Evolutionary conservation across 2,113 vertebrate genomes (phyloP).

Genomic region (Callopanchax toddi): DNA sequence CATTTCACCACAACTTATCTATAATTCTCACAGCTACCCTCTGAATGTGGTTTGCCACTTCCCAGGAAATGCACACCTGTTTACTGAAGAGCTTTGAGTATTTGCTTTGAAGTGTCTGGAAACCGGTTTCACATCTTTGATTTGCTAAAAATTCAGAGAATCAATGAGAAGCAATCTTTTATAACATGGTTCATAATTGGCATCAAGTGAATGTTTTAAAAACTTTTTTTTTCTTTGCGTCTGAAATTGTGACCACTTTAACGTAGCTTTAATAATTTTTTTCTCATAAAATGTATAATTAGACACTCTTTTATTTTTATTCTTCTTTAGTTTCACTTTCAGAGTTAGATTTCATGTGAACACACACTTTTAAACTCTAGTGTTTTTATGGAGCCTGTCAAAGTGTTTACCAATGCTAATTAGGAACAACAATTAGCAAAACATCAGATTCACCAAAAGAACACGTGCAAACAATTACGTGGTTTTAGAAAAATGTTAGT

Average conservation of each 20-base stretch:
- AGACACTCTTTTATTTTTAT: no score
- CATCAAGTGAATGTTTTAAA: no score
- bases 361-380: background rate
- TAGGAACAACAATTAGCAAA: background rate
- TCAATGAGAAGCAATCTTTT: no score
- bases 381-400: background rate
- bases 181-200: no score
- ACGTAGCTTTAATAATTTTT: no score
- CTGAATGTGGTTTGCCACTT: no score
- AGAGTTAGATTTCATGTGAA: background rate
- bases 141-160: background rate
- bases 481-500: background rate
- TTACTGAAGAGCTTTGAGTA: background rate
- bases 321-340: background rate
- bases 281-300: no score
- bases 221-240: no score
- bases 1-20: no score
- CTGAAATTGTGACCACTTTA: no score
- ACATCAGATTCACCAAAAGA: background rate
- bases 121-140: background rate
- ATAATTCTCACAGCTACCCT: no score
- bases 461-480: background rate
- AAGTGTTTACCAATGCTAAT: background rate
- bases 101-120: background rate
- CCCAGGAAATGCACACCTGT: background rate